Evolutionary conservation across 2,113 vertebrate genomes (phyloP).

Genomic region (Myrmecophaga tridactyla): DNA sequence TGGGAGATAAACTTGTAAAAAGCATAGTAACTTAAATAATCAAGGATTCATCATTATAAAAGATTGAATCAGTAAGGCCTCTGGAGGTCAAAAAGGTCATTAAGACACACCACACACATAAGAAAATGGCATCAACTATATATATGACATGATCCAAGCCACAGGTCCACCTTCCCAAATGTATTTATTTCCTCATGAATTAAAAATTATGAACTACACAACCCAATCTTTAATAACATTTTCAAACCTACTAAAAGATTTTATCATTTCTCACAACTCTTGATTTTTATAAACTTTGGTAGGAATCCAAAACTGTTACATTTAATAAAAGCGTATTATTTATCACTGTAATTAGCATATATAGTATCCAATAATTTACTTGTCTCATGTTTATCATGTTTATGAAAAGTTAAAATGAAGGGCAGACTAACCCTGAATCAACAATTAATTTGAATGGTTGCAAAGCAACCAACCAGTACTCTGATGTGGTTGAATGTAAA

Average conservation of each 20-base stretch:
- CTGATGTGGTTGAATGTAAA: not conserved
- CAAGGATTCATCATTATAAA: not conserved
- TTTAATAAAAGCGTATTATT: constrained; percentile 40
- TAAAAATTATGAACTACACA: constrained; percentile 18
- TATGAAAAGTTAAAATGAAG: constrained; percentile 2
- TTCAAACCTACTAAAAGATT: constrained; percentile 31
- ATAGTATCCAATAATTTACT: not conserved
- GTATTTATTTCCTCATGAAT: constrained; percentile 6
- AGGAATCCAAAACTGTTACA: constrained; percentile 37
- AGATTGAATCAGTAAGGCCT: constrained; percentile 20
- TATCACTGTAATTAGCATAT: not conserved
- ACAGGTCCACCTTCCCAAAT: not conserved
- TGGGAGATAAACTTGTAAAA: too few species aligned
- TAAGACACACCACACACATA: not conserved
- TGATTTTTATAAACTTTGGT: constrained; percentile 29
- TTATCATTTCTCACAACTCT: not conserved
- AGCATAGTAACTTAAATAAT: constrained; percentile 59
- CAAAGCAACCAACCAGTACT: not conserved
- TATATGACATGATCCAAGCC: not conserved
- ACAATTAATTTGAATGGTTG: not conserved
- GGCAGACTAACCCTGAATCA: not conserved
- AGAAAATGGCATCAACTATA: not conserved
- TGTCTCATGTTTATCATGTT: not conserved
- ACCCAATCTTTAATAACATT: not conserved
- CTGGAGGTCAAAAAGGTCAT: constrained; percentile 2